Percentiles rank a stretch among this genome's conserved stretches.
Evolutionary conservation across 2,888 invertebrate genomes (phyloP).

Genomic region (Thysanoteuthis rhombus): DNA sequence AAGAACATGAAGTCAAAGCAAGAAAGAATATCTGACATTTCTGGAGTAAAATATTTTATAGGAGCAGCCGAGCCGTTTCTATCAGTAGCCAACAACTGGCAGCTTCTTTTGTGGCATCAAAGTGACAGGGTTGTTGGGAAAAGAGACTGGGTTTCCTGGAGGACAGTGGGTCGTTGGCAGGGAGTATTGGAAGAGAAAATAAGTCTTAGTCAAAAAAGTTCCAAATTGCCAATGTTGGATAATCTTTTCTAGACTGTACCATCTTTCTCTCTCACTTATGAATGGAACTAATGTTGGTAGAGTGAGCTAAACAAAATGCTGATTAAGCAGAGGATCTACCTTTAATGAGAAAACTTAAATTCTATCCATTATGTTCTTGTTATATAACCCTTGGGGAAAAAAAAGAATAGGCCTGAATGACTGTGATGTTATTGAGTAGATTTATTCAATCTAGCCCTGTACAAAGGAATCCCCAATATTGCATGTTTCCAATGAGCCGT

Average conservation of each 20-base stretch:
- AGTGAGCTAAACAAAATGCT: too few relatives aligned
- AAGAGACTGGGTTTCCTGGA: neutral
- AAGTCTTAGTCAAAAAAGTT: neutral
- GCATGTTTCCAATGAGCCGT: too few relatives aligned
- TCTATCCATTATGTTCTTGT: too few relatives aligned
- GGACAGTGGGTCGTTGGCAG: neutral
- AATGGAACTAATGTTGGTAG: too few relatives aligned
- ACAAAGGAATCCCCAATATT: too few relatives aligned
- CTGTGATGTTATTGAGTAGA: too few relatives aligned
- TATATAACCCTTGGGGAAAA: too few relatives aligned
- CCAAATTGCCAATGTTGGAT: neutral
- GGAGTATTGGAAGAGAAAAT: neutral
- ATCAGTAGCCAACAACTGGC: neutral
- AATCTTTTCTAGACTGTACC: neutral
- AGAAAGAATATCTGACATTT: constrained; percentile 1
- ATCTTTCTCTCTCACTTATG: neutral
- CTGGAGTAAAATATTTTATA: constrained; percentile 1
- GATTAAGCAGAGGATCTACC: too few relatives aligned
- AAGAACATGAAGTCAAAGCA: neutral
- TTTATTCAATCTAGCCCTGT: too few relatives aligned
- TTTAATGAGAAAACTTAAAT: too few relatives aligned
- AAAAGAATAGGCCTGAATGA: too few relatives aligned
- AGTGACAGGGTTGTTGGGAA: neutral
- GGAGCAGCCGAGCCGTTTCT: neutral
- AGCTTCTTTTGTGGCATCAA: neutral